Evolutionary conservation across 2,888 invertebrate species (phyloP), one percentile per base, ranked within the genome.

Genomic region (Lycocerus yunnanus): DNA sequence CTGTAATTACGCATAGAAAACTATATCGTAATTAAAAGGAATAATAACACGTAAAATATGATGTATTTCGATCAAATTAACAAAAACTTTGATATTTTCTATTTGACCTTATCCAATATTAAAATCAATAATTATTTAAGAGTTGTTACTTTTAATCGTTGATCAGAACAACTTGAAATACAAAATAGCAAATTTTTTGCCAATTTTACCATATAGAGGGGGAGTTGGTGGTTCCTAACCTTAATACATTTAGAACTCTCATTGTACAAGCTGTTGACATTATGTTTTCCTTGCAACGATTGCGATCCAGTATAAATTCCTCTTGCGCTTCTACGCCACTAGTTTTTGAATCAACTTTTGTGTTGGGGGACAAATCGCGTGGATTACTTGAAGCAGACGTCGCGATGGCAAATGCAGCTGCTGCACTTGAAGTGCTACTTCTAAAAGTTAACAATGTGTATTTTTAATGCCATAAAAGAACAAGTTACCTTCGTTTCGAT

Each of bases 221-320:
- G 6, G 9, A 2, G 6, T 8, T 21, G 8, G 0, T n/a, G 1
- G n/a, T 43, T 43, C 59, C 43, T 76, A 78, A 90, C 91, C 91
- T 91, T 66, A 97, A 88, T 1, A 97, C 96, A 85, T 96, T 96
- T 0, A 97, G 89, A 0, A 97, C 97, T 76, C 97, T 88, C 96
- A 97, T 97, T 0, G 96, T 97, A 71, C 96, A 96, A n/a, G 97
- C 97, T 5, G 96, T 96, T 61, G 95, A 95, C 85, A 96, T 95
- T 61, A 95, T 93, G 9, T 93, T 93, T 82, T 95, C 94, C 78
- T 92, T 91, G 69, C 91, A 88, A 67, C 89, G 85, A 58, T 88
- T 88, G 43, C 91, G 89, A 43, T 92, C 89, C 43, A 85, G 79
- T 13, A 83, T 80, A 75, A 83, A 82, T 59, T 84, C 84, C 74